Base-by-base conservation (phyloP, 2,888 invertebrate genomes). In the Drosophila barbarae region DNA sequence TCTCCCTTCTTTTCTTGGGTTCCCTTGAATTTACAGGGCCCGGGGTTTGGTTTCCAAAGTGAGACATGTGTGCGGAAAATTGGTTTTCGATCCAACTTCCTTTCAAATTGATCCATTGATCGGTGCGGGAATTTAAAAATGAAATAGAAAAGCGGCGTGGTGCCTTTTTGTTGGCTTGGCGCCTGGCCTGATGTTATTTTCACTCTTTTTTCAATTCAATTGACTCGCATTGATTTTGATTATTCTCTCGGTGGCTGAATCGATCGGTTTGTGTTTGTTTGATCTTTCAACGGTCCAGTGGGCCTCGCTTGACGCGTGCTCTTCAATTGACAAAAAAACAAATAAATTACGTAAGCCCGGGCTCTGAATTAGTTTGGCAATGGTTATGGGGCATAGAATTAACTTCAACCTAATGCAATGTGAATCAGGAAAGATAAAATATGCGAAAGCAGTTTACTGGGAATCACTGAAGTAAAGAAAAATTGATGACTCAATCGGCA, bases 171-270 rank as follows among this genome's bases (percentile, higher is more conserved):
- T 52, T 58, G 34, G 23, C 42, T 67, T 52, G 69, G 63, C 69
- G 69, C 68, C 68, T 68, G 38, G 15, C 44, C 41, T 41, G 59
- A 46, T 70, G 50, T 69, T 69, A 60, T 46, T 54, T 41, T 61
- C 46, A 47, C 46, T 63, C 13, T 8, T 47, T 76, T n/a, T n/a
- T n/a, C n/a, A n/a, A n/a, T 69, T 77, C 72, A 83, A 79, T 82
- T 79, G 77, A 73, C 60, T 54, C 61, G 80, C 80, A 80, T 82
- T 79, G 83, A 77, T 83, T 79, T 83, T 74, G 77, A 82, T 79
- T 75, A 54, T 52, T 76, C 52, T 42, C 8, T n/a, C 41, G 2
- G 52, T 57, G 35, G 44, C 46, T 36, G 34, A 28, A 46, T 30
- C 60, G 44, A 23, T 47, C 35, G 39, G 41, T 53, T 49, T 52